Base-by-base conservation (phyloP, 2,888 invertebrate genomes). In the Cosmia trapezina region DNA sequence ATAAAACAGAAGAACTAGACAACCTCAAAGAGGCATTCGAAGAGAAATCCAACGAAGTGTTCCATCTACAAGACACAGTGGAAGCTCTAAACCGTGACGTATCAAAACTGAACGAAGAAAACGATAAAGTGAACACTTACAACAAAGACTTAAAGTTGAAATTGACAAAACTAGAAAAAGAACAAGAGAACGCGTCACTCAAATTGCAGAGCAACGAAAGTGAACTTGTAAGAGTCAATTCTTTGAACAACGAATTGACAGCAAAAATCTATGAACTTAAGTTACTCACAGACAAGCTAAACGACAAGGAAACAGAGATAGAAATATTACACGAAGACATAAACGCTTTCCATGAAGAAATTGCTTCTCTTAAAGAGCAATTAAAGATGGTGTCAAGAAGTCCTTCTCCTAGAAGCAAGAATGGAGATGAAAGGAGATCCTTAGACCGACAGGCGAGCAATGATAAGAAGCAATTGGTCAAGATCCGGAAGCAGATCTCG, bases 391-490 rank as follows among this genome's bases (percentile, higher is more conserved):
- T 91, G 3, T 95, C 96, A 0, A 85, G 96, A 1, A 96, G 96
- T 70, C 97, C 97, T 22, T 97, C 97, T 87, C 97, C 96, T 19
- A 96, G 97, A 70, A 96, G 95, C 68, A 97, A 96, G 81, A 95
- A 92, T 73, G 91, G 96, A 19, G 97, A 97, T 43, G 94, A 95
- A 7, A 96, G 96, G 83, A 96, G 93, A 3, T 95, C 96, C 17
- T 72, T 88, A 3, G 93, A 93, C 78, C 85, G 94, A 81, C 97
- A 96, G 72, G 96, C 97, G 61, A 96, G 93, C 45, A 96, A 94
- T 11, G 97, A 97, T 80, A 95, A 97, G 73, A 96, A 97, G 43
- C 97, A 97, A 80, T 85, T 97, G 12, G 96, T 96, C 1, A 96
- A 96, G 86, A 97, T 96, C 37, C 91, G 93, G 82, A 94, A 94